Percentiles rank a stretch among this genome's conserved stretches.
phyloP scores from a whole-genome alignment of 2,797 vertebrate genomes.

The Hydrocynus forskahlii region DNA sequence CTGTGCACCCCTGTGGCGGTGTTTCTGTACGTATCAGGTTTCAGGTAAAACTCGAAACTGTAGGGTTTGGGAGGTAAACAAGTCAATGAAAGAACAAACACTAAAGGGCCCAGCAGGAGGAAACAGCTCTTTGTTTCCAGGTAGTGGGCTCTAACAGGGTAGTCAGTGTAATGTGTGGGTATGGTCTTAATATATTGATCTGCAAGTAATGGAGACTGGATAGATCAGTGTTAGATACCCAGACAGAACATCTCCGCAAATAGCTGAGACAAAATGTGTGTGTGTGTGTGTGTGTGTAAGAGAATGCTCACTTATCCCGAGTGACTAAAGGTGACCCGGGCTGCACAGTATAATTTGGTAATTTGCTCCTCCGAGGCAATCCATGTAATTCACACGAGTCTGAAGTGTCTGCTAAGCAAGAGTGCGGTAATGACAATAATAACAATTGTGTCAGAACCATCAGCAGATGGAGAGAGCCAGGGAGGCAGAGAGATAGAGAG shows the following conservation, averaged over 20 bases:
- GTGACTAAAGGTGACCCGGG: slow-evolving; percentile 17
- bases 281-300: slow-evolving; percentile 6
- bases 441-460: slow-evolving; percentile 48
- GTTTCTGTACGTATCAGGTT: no score
- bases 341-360: slow-evolving; percentile 31
- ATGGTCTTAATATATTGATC: slow-evolving; percentile 37
- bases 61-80: background rate
- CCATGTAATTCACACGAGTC: slow-evolving; percentile 40
- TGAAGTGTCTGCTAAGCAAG: slow-evolving; percentile 44
- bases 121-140: background rate
- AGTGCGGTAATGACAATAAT: slow-evolving; percentile 32
- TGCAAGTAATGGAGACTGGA: slow-evolving; percentile 15
- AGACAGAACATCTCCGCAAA: slow-evolving; percentile 13
- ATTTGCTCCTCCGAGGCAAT: slow-evolving; percentile 36
- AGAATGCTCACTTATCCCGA: background rate
- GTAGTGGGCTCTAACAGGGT: slow-evolving; percentile 10
- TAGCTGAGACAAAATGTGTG: background rate
- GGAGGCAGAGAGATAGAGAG: slow-evolving; percentile 26
- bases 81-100: background rate
- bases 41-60: background rate
- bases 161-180: slow-evolving; percentile 15
- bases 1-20: no score
- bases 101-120: background rate
- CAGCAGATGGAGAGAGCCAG: slow-evolving; percentile 43
- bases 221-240: background rate